These are phyloP conservation scores for Ceratina calcarata DNA, from an alignment of 1,140 invertebrate species.

Conservation along the genomic window DNA sequence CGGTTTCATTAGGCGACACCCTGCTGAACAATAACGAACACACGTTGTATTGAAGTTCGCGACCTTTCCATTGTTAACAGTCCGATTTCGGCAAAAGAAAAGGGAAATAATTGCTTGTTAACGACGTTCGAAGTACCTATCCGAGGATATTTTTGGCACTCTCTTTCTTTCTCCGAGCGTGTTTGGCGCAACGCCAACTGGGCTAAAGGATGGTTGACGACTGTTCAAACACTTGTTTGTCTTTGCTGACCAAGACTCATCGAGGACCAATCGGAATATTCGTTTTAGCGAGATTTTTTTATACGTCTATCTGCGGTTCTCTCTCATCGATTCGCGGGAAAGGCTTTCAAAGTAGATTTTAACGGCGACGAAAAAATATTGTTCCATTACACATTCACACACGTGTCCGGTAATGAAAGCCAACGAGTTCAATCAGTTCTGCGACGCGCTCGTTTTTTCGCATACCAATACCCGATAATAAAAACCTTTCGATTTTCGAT, in stretches of 20 bases:
- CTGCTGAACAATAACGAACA: background rate
- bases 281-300: conserved; percentile 22
- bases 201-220: conserved; percentile 60
- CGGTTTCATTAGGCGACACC: background rate
- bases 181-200: conserved; percentile 57
- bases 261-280: conserved; percentile 51
- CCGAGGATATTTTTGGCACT: conserved; percentile 48
- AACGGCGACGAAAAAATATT: too few species aligned
- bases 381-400: too few species aligned
- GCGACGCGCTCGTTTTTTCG: background rate
- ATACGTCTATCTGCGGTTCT: conserved; percentile 17
- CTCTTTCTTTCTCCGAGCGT: conserved; percentile 50
- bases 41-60: background rate
- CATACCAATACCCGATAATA: background rate
- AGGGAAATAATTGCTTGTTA: conserved; percentile 59
- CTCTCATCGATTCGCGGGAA: background rate
- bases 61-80: conserved; percentile 19
- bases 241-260: conserved; percentile 53
- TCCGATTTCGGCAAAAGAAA: conserved; percentile 1
- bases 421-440: background rate
- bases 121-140: conserved; percentile 41
- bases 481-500: background rate
- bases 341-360: background rate
- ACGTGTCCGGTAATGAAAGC: background rate
- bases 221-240: conserved; percentile 64